Conservation (phyloP, 2,888 invertebrate genomes). For the Gastrophysa polygoni region DNA sequence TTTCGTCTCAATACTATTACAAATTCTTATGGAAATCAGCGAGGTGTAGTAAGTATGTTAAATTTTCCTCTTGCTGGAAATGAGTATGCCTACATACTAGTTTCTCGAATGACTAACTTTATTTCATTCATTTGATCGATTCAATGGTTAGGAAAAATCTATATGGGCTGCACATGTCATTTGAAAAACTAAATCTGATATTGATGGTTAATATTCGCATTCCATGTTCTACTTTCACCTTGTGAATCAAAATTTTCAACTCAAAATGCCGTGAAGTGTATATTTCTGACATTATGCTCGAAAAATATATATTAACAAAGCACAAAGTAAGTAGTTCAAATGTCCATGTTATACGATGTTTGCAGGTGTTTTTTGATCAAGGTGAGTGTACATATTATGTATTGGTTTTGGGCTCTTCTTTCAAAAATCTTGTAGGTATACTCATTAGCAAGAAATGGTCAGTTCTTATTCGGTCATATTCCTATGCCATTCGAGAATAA, state of each 20-base stretch:
- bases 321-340: background rate
- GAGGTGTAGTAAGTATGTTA: conserved; percentile 17
- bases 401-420: conserved; percentile 25
- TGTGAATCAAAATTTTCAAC: too few species aligned
- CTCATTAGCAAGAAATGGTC: conserved; percentile 17
- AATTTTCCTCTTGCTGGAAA: conserved; percentile 14
- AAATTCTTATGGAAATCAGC: conserved; percentile 14
- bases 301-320: background rate
- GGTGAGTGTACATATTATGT: conserved; percentile 22
- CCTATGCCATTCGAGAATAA: too few species aligned
- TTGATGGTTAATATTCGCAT: too few species aligned
- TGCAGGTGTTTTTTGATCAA: conserved; percentile 1
- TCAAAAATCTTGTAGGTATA: conserved; percentile 36
- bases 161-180: too few species aligned
- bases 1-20: conserved; percentile 21
- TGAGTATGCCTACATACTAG: conserved; percentile 32
- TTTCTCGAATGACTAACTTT: background rate
- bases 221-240: too few species aligned
- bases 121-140: too few species aligned
- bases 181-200: too few species aligned
- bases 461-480: too few species aligned
- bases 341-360: background rate
- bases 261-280: too few species aligned
- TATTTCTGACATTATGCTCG: too few species aligned
- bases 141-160: too few species aligned